Conservation (phyloP, 1,140 invertebrate species). For the Apocrypta bakeri region DNA sequence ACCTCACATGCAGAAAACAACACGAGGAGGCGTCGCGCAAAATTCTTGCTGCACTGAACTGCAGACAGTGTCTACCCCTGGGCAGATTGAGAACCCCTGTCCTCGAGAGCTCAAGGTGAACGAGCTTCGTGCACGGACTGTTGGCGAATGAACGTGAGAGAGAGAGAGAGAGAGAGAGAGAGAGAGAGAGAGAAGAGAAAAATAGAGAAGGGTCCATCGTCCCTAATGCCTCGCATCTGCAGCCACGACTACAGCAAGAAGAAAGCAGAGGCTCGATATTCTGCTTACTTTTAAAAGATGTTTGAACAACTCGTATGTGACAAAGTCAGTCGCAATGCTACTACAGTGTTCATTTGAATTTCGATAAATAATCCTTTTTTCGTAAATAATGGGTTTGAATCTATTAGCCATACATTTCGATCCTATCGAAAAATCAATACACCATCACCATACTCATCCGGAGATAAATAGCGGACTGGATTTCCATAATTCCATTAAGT, state of each 20-base stretch:
- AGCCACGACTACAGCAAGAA: conserved; percentile 12
- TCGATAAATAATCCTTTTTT: too few species aligned
- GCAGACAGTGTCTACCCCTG: background rate
- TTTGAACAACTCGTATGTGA: background rate
- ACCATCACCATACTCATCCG: background rate
- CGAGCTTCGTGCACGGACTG: conserved; percentile 61
- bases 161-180: conserved; percentile 13
- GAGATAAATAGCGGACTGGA: too few species aligned
- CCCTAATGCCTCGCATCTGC: conserved; percentile 59
- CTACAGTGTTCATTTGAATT: too few species aligned
- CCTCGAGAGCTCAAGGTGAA: conserved; percentile 71
- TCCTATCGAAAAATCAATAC: background rate
- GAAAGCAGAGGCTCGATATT: conserved; percentile 26
- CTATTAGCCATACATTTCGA: too few species aligned
- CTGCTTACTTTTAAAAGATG: background rate
- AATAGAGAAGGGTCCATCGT: conserved; percentile 60
- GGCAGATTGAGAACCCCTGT: conserved; percentile 67
- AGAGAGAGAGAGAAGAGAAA: background rate
- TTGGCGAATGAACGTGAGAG: conserved; percentile 3
- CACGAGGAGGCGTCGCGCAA: background rate
- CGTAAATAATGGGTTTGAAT: too few species aligned
- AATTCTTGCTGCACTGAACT: conserved; percentile 17
- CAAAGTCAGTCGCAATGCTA: too few species aligned
- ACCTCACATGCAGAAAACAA: background rate
- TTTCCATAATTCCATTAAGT: background rate